Percentiles rank a stretch among this genome's conserved stretches.
phyloP scores from a whole-genome alignment of 2,797 vertebrate species.

The Clarias laeviceps region DNA sequence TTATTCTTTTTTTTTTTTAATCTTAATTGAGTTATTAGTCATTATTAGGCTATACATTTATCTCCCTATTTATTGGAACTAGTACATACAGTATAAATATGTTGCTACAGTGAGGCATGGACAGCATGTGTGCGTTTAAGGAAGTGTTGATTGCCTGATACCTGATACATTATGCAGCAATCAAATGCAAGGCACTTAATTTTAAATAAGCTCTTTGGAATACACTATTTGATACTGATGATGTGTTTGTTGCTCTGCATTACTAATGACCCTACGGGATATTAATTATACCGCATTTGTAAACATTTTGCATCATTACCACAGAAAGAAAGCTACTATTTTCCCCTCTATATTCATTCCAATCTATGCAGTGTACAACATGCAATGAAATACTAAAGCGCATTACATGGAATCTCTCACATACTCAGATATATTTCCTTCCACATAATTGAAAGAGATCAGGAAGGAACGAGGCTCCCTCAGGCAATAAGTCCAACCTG shows the following conservation, averaged over 20 bases:
- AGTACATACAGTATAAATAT: neutral
- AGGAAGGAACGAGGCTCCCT: conserved; percentile 4
- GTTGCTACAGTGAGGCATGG: neutral
- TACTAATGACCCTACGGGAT: conserved; percentile 42
- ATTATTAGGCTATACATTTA: neutral
- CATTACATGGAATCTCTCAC: neutral
- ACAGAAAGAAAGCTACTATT: neutral
- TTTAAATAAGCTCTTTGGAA: conserved; percentile 47
- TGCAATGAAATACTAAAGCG: conserved; percentile 25
- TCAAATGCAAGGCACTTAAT: conserved; percentile 43
- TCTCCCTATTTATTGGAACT: neutral
- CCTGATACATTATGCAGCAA: conserved; percentile 43
- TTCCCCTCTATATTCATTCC: neutral
- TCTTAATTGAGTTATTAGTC: conserved; percentile 3
- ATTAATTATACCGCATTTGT: conserved; percentile 45
- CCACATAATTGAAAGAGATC: conserved; percentile 23
- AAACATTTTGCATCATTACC: conserved; percentile 39
- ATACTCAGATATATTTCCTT: neutral
- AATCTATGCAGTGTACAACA: conserved; percentile 8
- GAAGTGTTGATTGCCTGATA: conserved; percentile 14
- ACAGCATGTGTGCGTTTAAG: neutral
- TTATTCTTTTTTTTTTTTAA: neutral
- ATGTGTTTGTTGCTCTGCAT: conserved; percentile 51
- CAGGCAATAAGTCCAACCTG: neutral
- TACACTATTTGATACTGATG: conserved; percentile 46